Percentiles rank a stretch among this genome's conserved stretches.
Conservation (phyloP, 2,797 vertebrate species). For the Atherinosoma microstoma region DNA sequence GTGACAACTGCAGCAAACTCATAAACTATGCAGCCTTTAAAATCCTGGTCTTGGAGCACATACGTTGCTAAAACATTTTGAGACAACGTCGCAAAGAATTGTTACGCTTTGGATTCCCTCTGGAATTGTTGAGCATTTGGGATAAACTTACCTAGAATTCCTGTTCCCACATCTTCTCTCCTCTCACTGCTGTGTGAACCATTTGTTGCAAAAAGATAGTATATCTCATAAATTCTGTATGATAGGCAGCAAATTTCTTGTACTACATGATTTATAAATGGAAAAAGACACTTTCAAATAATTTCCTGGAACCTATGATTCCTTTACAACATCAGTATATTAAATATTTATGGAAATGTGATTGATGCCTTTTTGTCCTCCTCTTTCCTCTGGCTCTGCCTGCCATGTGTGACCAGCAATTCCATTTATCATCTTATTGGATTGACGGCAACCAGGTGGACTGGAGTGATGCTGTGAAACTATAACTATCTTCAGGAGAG, state of each 20-base stretch:
- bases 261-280: neutral
- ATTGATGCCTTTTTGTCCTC: neutral
- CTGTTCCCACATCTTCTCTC: neutral
- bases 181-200: neutral
- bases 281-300: neutral
- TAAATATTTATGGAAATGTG: conserved; percentile 7
- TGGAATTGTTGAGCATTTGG: neutral
- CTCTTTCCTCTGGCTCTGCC: neutral
- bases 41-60: neutral
- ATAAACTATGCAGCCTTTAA: neutral
- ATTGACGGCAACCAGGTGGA: neutral
- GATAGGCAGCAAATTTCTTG: neutral
- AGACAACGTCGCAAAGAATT: neutral
- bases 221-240: neutral
- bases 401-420: conserved; percentile 1
- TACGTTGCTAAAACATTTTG: neutral
- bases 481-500: neutral
- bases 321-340: neutral
- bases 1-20: conserved; percentile 17
- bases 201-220: neutral
- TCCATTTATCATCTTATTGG: neutral
- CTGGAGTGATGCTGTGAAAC: neutral
- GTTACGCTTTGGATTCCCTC: conserved; percentile 9
- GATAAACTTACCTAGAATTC: neutral
- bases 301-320: neutral